These are phyloP conservation scores for Ips nitidus DNA, from an alignment of 1,140 invertebrate species.

Conservation along the genomic window DNA sequence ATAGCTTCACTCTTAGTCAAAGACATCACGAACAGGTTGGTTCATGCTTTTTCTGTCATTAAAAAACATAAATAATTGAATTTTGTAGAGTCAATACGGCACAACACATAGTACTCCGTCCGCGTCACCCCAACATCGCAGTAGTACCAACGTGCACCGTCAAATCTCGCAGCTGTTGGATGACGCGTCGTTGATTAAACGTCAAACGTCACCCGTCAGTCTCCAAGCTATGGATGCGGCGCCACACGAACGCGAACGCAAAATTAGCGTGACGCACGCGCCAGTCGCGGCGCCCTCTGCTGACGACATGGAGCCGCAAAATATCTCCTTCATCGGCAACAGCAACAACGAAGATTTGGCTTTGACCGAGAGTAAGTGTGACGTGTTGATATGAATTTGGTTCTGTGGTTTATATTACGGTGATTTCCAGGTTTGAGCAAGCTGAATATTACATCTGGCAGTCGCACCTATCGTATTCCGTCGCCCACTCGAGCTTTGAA, in stretches of 20 bases:
- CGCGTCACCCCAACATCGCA: constrained; percentile 50
- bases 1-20: constrained; percentile 50
- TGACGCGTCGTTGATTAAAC: constrained; percentile 30
- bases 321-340: constrained; percentile 87
- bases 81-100: constrained; percentile 46
- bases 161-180: constrained; percentile 52
- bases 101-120: constrained; percentile 52
- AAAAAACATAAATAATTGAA: neutral
- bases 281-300: constrained; percentile 66
- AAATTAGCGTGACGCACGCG: constrained; percentile 57
- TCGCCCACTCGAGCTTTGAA: constrained; percentile 76
- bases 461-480: constrained; percentile 82
- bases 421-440: constrained; percentile 60
- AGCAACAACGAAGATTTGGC: constrained; percentile 50
- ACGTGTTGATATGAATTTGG: neutral
- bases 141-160: constrained; percentile 44
- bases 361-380: constrained; percentile 43
- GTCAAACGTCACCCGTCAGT: constrained; percentile 33
- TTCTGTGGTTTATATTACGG: neutral
- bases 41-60: constrained; percentile 1
- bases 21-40: constrained; percentile 47
- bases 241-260: constrained; percentile 32
- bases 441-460: constrained; percentile 83
- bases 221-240: constrained; percentile 33
- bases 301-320: constrained; percentile 88